These are phyloP conservation scores for Apis dorsata DNA, from an alignment of 1,140 invertebrate genomes.

Conservation along the genomic window DNA sequence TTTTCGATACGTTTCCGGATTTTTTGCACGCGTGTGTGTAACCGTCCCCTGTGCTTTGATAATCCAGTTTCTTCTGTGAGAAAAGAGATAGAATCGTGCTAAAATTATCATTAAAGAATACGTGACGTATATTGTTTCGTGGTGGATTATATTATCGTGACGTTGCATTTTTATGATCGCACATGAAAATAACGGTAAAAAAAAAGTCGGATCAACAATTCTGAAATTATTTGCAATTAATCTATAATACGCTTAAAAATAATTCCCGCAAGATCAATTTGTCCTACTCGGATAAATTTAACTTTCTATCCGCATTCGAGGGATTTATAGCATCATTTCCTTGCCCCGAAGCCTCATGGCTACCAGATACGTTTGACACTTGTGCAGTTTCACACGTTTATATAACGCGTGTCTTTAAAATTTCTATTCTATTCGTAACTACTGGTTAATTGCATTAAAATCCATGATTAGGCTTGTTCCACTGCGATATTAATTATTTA, in stretches of 20 bases:
- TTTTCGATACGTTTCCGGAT: constrained; percentile 45
- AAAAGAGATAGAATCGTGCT: background rate
- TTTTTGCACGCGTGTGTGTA: background rate
- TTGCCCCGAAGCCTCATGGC: background rate
- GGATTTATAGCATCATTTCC: background rate
- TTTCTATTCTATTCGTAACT: background rate
- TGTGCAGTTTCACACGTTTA: background rate
- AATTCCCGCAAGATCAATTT: background rate
- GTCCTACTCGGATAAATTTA: background rate
- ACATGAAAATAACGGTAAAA: background rate
- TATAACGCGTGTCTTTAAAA: background rate
- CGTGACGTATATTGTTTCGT: background rate
- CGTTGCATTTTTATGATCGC: background rate
- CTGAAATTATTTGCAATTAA: background rate
- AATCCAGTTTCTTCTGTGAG: background rate
- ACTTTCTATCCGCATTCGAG: constrained; percentile 4
- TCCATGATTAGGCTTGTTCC: background rate
- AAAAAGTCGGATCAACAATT: background rate
- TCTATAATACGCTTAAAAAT: background rate
- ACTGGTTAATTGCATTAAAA: background rate
- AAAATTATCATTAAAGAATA: background rate
- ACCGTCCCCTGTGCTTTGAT: background rate
- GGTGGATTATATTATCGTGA: background rate
- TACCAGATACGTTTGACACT: background rate
- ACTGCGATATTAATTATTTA: background rate